phyloP scores from a whole-genome alignment of 30 jellyfish, hydroid and myxozoan species.

The Chrysaora quinquecirrha region DNA sequence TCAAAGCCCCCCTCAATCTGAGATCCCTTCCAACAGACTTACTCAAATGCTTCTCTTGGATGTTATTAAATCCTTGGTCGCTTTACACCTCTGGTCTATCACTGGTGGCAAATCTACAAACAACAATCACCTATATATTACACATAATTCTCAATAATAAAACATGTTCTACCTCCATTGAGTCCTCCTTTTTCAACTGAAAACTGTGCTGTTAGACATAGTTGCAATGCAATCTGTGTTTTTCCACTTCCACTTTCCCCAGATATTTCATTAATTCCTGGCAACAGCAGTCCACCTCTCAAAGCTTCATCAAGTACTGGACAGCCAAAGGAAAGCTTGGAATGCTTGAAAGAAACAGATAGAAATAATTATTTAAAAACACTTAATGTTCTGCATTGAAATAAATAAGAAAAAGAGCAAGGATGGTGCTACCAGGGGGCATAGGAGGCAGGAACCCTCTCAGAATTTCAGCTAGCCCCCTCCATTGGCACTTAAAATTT shows the following conservation, averaged over 20 bases:
- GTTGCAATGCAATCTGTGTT: slow-evolving; percentile 90
- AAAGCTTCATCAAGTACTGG: slow-evolving; percentile 66
- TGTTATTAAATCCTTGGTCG: too few relatives aligned
- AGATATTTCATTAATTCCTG: slow-evolving; percentile 90
- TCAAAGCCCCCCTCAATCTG: too few relatives aligned
- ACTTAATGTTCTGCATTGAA: not conserved
- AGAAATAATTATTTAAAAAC: not conserved
- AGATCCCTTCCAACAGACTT: too few relatives aligned
- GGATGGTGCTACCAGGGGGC: too few relatives aligned
- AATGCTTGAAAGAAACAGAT: slow-evolving; percentile 59
- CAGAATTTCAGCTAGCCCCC: not conserved
- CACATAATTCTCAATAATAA: too few relatives aligned
- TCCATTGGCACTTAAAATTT: not conserved
- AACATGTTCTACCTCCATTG: slow-evolving; percentile 68
- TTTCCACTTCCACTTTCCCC: slow-evolving; percentile 99
- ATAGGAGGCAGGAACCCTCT: too few relatives aligned
- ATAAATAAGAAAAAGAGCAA: not conserved
- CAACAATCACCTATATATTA: too few relatives aligned
- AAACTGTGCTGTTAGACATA: slow-evolving; percentile 55
- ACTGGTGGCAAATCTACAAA: too few relatives aligned
- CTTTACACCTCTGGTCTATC: too few relatives aligned
- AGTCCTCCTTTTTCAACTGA: slow-evolving; percentile 39
- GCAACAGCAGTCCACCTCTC: slow-evolving; percentile 80
- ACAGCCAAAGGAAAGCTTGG: slow-evolving; percentile 78
- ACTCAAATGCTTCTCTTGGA: too few relatives aligned